Percentiles rank a stretch among this genome's conserved stretches.
Evolutionary conservation across 1,140 invertebrate species (phyloP).

Genomic region (Anthonomus grandis): DNA sequence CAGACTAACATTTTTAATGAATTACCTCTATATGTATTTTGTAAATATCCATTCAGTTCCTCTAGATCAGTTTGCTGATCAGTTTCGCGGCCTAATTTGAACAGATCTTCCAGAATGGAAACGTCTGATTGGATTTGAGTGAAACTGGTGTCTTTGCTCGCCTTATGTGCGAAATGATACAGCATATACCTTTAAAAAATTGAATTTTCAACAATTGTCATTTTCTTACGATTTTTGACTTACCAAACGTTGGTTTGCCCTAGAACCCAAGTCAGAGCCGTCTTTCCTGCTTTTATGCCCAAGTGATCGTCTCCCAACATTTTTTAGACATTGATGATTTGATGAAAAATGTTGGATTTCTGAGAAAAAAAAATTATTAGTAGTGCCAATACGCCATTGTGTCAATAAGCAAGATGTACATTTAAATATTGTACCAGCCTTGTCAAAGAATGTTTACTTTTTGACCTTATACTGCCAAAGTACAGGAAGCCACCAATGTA

Average conservation of each 20-base stretch:
- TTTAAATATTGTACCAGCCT: too few relatives aligned
- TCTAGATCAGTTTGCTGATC: slow-evolving; percentile 39
- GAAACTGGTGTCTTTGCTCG: slow-evolving; percentile 49
- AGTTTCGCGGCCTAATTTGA: slow-evolving; percentile 50
- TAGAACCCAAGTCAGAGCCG: slow-evolving; percentile 52
- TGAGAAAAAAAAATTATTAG: too few relatives aligned
- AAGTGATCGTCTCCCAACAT: slow-evolving; percentile 42
- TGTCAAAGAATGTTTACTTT: too few relatives aligned
- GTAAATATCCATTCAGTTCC: slow-evolving; percentile 17
- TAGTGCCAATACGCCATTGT: too few relatives aligned
- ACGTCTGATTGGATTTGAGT: slow-evolving; percentile 43
- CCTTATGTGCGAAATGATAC: slow-evolving; percentile 52
- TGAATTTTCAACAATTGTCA: not conserved
- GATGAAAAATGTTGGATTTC: not conserved
- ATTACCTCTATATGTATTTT: slow-evolving; percentile 10
- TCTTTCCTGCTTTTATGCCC: slow-evolving; percentile 44
- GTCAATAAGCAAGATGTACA: too few relatives aligned
- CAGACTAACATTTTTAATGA: too few relatives aligned
- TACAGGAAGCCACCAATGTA: too few relatives aligned
- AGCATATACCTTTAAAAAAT: slow-evolving; percentile 44
- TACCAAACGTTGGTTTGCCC: slow-evolving; percentile 47
- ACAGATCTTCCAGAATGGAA: slow-evolving; percentile 52
- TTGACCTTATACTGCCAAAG: too few relatives aligned
- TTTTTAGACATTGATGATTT: slow-evolving; percentile 24
- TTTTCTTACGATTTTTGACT: slow-evolving; percentile 1